Conservation (phyloP, 2,797 vertebrate species). For the Leptoclinus maculatus region DNA sequence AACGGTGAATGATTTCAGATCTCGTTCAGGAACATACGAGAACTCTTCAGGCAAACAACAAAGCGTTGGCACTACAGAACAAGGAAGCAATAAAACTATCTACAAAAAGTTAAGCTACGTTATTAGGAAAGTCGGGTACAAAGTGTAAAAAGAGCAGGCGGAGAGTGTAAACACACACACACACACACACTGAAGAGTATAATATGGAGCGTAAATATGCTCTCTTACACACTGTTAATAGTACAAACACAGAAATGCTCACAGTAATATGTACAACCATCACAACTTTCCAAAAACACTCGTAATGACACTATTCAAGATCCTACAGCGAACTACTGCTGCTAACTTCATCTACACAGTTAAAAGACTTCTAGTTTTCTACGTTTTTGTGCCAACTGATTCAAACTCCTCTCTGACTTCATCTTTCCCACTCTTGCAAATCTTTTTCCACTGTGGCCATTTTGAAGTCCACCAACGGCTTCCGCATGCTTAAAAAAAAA, state of each 20-base stretch:
- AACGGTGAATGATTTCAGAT: constrained; percentile 17
- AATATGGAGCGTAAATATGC: constrained; percentile 55
- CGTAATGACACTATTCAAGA: constrained; percentile 38
- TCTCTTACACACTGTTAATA: constrained; percentile 56
- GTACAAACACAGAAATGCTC: constrained; percentile 68
- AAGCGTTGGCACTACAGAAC: constrained; percentile 22
- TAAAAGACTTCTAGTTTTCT: constrained; percentile 12
- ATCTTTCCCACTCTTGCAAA: background rate
- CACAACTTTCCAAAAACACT: constrained; percentile 43
- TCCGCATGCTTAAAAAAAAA: background rate
- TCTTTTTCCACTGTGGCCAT: background rate
- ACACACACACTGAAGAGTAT: constrained; percentile 36
- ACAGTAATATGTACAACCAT: constrained; percentile 72
- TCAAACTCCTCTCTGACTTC: background rate
- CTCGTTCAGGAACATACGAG: background rate
- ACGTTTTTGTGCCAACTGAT: background rate
- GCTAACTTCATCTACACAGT: constrained; percentile 27
- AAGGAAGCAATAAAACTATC: constrained; percentile 30
- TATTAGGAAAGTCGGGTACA: constrained; percentile 63
- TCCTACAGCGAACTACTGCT: constrained; percentile 50
- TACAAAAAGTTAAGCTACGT: constrained; percentile 52
- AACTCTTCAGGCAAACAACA: constrained; percentile 11
- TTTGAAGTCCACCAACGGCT: background rate
- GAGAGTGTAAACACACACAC: constrained; percentile 53
- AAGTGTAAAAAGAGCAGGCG: constrained; percentile 67